A percentile compares a stretch with the other conserved stretches of the same genome.
These are phyloP conservation scores for Amia ocellicauda DNA, from an alignment of 2,113 vertebrate genomes.

Conservation along the genomic window DNA sequence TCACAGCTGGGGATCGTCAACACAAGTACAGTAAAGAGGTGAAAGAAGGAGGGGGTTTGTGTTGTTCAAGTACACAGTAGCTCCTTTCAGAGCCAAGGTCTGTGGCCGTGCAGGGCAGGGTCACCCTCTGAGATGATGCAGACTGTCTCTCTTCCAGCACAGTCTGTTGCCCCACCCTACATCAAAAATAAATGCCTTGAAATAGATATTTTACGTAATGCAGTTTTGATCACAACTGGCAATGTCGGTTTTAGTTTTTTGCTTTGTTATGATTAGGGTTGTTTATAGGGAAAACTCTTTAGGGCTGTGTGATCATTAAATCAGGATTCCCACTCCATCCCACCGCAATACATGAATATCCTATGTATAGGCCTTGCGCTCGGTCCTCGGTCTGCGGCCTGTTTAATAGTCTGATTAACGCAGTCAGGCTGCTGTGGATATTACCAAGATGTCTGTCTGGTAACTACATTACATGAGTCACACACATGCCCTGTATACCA, in stretches of 20 bases:
- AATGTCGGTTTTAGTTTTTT: too few relatives aligned
- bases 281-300: too few relatives aligned
- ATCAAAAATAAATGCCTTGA: background rate
- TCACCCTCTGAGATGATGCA: background rate
- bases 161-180: background rate
- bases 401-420: conserved; percentile 15
- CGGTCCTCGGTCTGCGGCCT: too few relatives aligned
- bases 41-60: too few relatives aligned
- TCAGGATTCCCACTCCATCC: too few relatives aligned
- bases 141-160: background rate
- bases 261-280: too few relatives aligned
- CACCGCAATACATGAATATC: too few relatives aligned
- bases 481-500: background rate
- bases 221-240: too few relatives aligned
- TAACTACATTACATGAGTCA: conserved; percentile 13
- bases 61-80: background rate
- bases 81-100: background rate
- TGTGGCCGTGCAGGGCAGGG: background rate
- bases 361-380: too few relatives aligned
- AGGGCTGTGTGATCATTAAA: too few relatives aligned
- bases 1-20: too few relatives aligned
- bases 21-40: too few relatives aligned
- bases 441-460: conserved; percentile 19
- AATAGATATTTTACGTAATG: background rate
- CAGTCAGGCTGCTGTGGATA: conserved; percentile 22